Evolutionary conservation across 1,140 invertebrate species (phyloP).

Genomic region (Pomacea maculata): DNA sequence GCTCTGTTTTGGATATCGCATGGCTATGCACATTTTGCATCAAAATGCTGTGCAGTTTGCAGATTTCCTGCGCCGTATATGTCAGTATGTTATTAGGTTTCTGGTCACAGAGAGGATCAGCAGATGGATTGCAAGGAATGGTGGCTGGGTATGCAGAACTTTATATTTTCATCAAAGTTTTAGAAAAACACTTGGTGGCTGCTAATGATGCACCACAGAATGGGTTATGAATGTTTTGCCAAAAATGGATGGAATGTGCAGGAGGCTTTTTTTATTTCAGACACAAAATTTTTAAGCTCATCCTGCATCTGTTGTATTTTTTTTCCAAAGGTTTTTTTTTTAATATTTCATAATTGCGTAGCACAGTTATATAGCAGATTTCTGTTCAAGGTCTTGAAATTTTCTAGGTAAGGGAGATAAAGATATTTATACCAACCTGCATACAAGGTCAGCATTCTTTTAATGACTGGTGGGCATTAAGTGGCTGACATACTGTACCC

Average conservation of each 20-base stretch:
- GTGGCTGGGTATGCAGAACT: conserved; percentile 56
- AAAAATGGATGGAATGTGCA: background rate
- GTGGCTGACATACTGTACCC: too few relatives aligned
- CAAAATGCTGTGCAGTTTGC: conserved; percentile 32
- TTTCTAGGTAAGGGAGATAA: too few relatives aligned
- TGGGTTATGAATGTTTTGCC: background rate
- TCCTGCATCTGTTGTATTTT: background rate
- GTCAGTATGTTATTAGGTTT: conserved; percentile 52
- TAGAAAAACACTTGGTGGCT: background rate
- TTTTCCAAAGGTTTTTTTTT: too few relatives aligned
- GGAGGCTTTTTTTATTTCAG: background rate
- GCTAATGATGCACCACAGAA: too few relatives aligned
- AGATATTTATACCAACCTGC: too few relatives aligned
- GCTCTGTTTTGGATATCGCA: conserved; percentile 58
- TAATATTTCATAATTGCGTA: too few relatives aligned
- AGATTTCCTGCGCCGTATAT: conserved; percentile 49
- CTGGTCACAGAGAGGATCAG: conserved; percentile 51
- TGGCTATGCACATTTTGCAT: conserved; percentile 48
- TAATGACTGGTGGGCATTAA: too few relatives aligned
- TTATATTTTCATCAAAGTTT: conserved; percentile 11
- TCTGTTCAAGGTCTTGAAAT: too few relatives aligned
- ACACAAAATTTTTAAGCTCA: background rate
- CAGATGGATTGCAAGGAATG: conserved; percentile 56
- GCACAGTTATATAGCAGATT: too few relatives aligned
- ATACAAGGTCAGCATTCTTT: too few relatives aligned